Conservation (phyloP, 2,888 invertebrate species). For the Gastrophysa polygoni region DNA sequence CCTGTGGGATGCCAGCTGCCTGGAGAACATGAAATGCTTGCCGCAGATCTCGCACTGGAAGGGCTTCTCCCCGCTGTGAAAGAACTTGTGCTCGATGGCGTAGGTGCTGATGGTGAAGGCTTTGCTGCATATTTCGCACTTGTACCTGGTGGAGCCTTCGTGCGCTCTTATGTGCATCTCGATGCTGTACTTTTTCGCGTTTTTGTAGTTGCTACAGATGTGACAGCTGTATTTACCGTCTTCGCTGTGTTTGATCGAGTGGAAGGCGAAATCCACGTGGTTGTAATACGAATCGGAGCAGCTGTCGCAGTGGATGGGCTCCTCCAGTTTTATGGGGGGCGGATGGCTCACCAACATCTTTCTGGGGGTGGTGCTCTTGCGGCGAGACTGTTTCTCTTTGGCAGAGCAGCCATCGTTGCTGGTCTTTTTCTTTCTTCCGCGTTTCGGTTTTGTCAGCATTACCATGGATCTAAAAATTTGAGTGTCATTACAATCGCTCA, state of each 20-base stretch:
- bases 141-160: slow-evolving; percentile 48
- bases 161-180: slow-evolving; percentile 57
- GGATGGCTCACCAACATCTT: slow-evolving; percentile 26
- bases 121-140: slow-evolving; percentile 53
- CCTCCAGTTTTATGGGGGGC: slow-evolving; percentile 41
- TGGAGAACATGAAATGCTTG: slow-evolving; percentile 59
- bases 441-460: background rate
- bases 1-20: slow-evolving; percentile 60
- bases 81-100: slow-evolving; percentile 45
- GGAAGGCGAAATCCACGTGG: slow-evolving; percentile 44
- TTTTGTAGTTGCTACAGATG: slow-evolving; percentile 46
- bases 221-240: slow-evolving; percentile 46
- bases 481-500: slow-evolving; percentile 11
- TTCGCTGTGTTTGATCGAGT: slow-evolving; percentile 44
- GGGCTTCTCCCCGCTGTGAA: slow-evolving; percentile 53
- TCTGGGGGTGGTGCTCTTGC: slow-evolving; percentile 29
- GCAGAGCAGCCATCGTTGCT: background rate
- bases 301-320: slow-evolving; percentile 50
- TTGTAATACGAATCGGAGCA: slow-evolving; percentile 57
- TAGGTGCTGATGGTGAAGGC: slow-evolving; percentile 45
- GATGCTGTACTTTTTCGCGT: slow-evolving; percentile 45
- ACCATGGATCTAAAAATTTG: slow-evolving; percentile 19
- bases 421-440: slow-evolving; percentile 14
- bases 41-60: slow-evolving; percentile 62
- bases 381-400: slow-evolving; percentile 19